These are phyloP conservation scores for Teinopalpus imperialis DNA, from an alignment of 2,888 invertebrate species.

Conservation along the genomic window DNA sequence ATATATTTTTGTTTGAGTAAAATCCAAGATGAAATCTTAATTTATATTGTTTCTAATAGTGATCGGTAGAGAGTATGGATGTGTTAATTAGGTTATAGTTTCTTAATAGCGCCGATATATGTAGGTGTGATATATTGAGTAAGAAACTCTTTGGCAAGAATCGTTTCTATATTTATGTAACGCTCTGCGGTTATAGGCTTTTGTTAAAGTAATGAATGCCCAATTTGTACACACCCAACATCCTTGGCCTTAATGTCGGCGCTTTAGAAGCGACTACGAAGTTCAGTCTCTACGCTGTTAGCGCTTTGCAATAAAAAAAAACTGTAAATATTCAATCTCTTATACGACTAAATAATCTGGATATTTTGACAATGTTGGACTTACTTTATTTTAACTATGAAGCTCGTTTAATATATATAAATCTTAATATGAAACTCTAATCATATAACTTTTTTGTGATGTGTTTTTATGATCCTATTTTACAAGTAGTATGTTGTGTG, in stretches of 20 bases:
- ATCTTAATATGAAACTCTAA: slow-evolving; percentile 10
- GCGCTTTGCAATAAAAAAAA: slow-evolving; percentile 63
- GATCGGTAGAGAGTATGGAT: too few species aligned
- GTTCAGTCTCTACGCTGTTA: slow-evolving; percentile 51
- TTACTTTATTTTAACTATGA: slow-evolving; percentile 32
- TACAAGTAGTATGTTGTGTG: not conserved
- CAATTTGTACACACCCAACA: slow-evolving; percentile 58
- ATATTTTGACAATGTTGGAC: slow-evolving; percentile 29
- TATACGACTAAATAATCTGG: too few species aligned
- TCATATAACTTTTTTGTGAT: too few species aligned
- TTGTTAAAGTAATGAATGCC: slow-evolving; percentile 68
- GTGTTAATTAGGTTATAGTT: not conserved
- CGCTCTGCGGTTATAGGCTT: slow-evolving; percentile 59
- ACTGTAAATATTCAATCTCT: too few species aligned
- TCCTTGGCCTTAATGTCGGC: slow-evolving; percentile 71
- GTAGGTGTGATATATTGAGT: slow-evolving; percentile 5
- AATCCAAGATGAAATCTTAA: too few species aligned
- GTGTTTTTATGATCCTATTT: too few species aligned
- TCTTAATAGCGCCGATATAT: not conserved
- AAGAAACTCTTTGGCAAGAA: slow-evolving; percentile 12
- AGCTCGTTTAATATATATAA: slow-evolving; percentile 12
- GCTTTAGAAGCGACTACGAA: slow-evolving; percentile 58
- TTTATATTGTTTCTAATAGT: too few species aligned
- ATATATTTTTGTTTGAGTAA: too few species aligned
- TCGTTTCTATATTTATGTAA: slow-evolving; percentile 56